Evolutionary conservation across 2,113 vertebrate genomes (phyloP).

Genomic region (Pelmatolapia mariae): DNA sequence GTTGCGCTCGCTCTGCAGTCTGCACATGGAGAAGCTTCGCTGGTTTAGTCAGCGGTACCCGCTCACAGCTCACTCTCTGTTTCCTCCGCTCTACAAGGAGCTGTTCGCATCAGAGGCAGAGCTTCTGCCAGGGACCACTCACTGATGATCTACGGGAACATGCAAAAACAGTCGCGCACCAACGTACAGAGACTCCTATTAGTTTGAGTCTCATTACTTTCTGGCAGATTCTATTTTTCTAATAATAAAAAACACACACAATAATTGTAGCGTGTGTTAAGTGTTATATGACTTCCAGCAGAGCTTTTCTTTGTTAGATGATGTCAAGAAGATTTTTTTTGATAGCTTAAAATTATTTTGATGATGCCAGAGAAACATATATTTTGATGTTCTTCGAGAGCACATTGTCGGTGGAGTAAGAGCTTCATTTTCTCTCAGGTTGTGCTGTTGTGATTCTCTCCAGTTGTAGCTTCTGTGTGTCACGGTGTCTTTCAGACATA

Average conservation of each 20-base stretch:
- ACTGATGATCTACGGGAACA: constrained; percentile 28
- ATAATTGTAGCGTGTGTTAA: background rate
- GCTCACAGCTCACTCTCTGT: constrained; percentile 74
- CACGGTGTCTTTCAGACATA: background rate
- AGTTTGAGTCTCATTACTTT: background rate
- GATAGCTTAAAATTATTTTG: constrained; percentile 17
- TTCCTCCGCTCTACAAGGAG: constrained; percentile 92
- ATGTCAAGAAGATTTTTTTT: constrained; percentile 4
- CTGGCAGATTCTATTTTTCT: constrained; percentile 55
- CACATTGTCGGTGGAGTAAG: background rate
- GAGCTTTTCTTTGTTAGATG: background rate
- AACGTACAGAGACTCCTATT: background rate
- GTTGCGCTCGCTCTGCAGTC: constrained; percentile 79
- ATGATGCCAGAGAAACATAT: background rate
- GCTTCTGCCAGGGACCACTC: constrained; percentile 48
- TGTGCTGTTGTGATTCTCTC: background rate
- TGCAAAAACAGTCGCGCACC: background rate
- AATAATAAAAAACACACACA: constrained; percentile 7
- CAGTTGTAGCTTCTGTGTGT: background rate
- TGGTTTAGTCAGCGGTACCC: constrained; percentile 83
- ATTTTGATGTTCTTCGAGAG: background rate
- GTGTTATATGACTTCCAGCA: background rate
- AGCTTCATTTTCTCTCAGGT: constrained; percentile 12
- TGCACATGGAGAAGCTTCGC: constrained; percentile 86
- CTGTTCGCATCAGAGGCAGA: constrained; percentile 83